A percentile compares a stretch with the other conserved stretches of the same genome.
Evolutionary conservation across 2,797 vertebrate genomes (phyloP).

Genomic region (Sebastes steindachneri): DNA sequence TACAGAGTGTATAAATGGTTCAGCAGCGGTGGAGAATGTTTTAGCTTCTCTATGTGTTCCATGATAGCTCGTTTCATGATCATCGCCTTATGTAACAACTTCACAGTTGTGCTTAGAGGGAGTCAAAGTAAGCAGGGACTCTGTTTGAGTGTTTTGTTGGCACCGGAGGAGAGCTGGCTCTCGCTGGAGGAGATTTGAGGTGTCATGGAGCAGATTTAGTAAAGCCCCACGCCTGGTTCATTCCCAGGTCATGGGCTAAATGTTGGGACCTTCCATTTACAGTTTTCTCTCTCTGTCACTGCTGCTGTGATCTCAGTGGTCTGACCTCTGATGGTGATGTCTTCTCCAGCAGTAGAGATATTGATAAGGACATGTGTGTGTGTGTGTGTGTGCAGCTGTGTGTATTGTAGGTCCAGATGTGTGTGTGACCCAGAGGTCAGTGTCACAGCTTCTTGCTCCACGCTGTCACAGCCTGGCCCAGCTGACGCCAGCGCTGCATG

Average conservation of each 20-base stretch:
- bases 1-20: not conserved
- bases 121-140: constrained; percentile 7
- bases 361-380: not conserved
- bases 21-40: not conserved
- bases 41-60: not conserved
- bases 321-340: constrained; percentile 4
- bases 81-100: constrained; percentile 17
- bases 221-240: constrained; percentile 29
- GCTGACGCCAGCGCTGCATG: constrained; percentile 7
- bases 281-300: not conserved
- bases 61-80: not conserved
- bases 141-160: constrained; percentile 12
- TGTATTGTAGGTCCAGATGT: constrained; percentile 25
- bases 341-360: not conserved
- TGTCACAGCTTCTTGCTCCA: constrained; percentile 33
- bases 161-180: constrained; percentile 12
- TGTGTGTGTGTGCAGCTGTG: not conserved
- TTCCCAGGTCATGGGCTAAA: constrained; percentile 23
- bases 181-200: constrained; percentile 41
- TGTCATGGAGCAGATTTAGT: constrained; percentile 56
- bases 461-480: not conserved
- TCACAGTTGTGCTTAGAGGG: constrained; percentile 18
- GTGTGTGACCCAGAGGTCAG: constrained; percentile 39
- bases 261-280: not conserved
- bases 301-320: not conserved